Evolutionary conservation across 2,797 vertebrate genomes (phyloP).

Genomic region (Acanthopagrus latus): DNA sequence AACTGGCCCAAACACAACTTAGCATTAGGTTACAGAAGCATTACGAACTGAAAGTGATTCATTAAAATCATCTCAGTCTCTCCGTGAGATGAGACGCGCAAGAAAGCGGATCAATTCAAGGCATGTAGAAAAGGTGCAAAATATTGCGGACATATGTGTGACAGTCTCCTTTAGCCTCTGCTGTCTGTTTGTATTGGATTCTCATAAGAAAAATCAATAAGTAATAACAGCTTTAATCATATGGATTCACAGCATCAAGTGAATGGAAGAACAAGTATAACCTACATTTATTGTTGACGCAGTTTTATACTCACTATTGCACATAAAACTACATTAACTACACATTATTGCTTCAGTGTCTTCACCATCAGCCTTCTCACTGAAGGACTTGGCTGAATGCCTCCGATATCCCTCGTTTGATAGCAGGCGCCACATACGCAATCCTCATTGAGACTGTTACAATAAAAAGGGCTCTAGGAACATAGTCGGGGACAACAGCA

Average conservation of each 20-base stretch:
- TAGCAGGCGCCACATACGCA: conserved; percentile 68
- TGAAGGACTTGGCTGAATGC: conserved; percentile 45
- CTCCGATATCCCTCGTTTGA: conserved; percentile 69
- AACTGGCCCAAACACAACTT: conserved; percentile 75
- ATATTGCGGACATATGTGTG: neutral
- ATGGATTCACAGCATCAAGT: neutral
- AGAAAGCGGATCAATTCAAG: conserved; percentile 51
- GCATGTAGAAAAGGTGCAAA: conserved; percentile 43
- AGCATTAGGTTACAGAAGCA: conserved; percentile 76
- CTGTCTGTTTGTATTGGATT: conserved; percentile 12
- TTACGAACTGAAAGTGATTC: conserved; percentile 67
- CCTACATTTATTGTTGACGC: neutral
- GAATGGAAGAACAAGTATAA: neutral
- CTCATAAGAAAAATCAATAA: conserved; percentile 15
- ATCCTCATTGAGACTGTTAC: conserved; percentile 66
- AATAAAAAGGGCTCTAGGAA: conserved; percentile 72
- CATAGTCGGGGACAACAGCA: conserved; percentile 65
- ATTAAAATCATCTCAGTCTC: conserved; percentile 63
- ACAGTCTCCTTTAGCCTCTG: conserved; percentile 2
- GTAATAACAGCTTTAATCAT: conserved; percentile 3
- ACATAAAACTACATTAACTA: conserved; percentile 15
- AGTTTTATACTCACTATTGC: conserved; percentile 14
- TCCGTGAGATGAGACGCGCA: conserved; percentile 40
- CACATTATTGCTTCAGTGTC: conserved; percentile 23
- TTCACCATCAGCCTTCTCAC: conserved; percentile 49